These are phyloP conservation scores for Luehdorfia chinensis DNA, from an alignment of 1,140 invertebrate species.

Conservation along the genomic window DNA sequence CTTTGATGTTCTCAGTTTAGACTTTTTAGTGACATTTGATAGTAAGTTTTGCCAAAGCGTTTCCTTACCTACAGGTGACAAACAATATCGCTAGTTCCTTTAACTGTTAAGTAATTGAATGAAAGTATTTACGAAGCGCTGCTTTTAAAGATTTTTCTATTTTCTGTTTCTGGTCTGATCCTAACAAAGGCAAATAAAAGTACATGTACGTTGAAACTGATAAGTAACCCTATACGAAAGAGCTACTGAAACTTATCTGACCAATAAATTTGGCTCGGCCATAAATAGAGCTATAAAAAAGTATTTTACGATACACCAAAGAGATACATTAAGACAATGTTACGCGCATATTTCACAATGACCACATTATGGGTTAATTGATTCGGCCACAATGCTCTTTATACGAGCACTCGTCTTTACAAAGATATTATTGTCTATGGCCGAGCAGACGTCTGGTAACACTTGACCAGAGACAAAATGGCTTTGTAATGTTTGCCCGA, in stretches of 20 bases:
- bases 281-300: conserved; percentile 75
- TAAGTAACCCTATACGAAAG: conserved; percentile 58
- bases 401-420: conserved; percentile 54
- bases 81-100: conserved; percentile 31
- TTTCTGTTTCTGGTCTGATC: no score
- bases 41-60: conserved; percentile 28
- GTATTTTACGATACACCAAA: conserved; percentile 67
- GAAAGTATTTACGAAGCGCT: conserved; percentile 38
- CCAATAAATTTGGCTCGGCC: conserved; percentile 59
- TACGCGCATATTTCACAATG: conserved; percentile 65
- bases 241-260: conserved; percentile 67
- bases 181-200: no score
- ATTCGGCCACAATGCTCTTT: conserved; percentile 70
- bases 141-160: no score
- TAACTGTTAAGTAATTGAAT: neutral
- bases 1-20: conserved; percentile 58
- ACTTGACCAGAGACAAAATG: conserved; percentile 76
- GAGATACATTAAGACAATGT: conserved; percentile 75
- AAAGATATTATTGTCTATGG: conserved; percentile 72
- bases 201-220: no score
- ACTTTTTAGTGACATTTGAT: conserved; percentile 51
- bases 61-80: conserved; percentile 47
- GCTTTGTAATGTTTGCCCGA: conserved; percentile 64
- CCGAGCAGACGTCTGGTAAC: conserved; percentile 70
- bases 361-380: conserved; percentile 71